These are phyloP conservation scores for Hermatobates lingyangjiaoensis DNA, from an alignment of 1,140 invertebrate species.

Conservation along the genomic window DNA sequence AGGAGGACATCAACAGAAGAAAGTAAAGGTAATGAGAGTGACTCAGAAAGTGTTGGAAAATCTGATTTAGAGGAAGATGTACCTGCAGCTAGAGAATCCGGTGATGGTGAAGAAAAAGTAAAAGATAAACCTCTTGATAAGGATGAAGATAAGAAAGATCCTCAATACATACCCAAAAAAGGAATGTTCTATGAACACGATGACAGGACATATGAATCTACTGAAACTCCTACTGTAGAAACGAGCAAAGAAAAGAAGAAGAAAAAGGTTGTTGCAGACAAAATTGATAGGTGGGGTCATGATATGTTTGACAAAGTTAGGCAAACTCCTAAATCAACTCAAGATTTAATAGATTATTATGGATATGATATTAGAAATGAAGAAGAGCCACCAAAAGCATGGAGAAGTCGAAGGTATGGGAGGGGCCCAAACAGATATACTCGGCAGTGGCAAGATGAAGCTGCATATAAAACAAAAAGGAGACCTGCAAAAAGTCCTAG, in stretches of 20 bases:
- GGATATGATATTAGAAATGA: constrained; percentile 89
- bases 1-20: background rate
- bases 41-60: background rate
- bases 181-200: constrained; percentile 95
- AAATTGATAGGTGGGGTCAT: constrained; percentile 54
- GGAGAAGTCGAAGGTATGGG: constrained; percentile 69
- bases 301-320: constrained; percentile 66
- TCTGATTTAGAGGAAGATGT: background rate
- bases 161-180: constrained; percentile 88
- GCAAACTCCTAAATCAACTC: constrained; percentile 68
- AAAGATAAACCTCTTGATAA: constrained; percentile 54
- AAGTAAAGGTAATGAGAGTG: background rate
- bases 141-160: constrained; percentile 88
- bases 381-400: constrained; percentile 70
- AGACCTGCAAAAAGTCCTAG: background rate
- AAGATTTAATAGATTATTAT: constrained; percentile 73
- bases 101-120: background rate
- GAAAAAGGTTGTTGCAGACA: constrained; percentile 1
- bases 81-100: background rate
- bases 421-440: constrained; percentile 81
- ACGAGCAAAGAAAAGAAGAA: background rate
- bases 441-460: constrained; percentile 78
- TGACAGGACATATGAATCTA: constrained; percentile 39
- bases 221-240: background rate
- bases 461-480: constrained; percentile 43